Base-by-base conservation (phyloP, 2,888 invertebrate species). In the Euplexia lucipara region DNA sequence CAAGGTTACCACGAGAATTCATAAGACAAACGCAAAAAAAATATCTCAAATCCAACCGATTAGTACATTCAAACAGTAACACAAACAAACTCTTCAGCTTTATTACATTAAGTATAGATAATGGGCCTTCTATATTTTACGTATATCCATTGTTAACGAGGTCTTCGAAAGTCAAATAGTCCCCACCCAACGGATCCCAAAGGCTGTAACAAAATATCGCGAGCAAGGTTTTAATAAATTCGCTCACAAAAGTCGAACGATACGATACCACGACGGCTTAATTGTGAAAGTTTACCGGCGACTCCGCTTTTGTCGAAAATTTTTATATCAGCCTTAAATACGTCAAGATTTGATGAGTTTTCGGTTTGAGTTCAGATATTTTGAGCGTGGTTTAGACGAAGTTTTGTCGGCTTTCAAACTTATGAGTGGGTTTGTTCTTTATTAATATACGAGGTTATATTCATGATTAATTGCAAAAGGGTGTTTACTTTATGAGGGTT, bases 221-320 rank as follows among this genome's bases (percentile, higher is more conserved):
- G 63, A 79, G 81, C 64, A 72, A 58, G 63, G 79, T 84, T 88
- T 86, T 88, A 88, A 86, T 87, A 88, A 88, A 88, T 86, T 80
- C 76, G 75, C 75, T 82, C 65, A 83, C 68, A 75, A 76, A 79
- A 81, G 68, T 70, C 68, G 64, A 72, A 74, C 79, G 76, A 64
- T 58, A 68, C 76, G 74, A 77, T 80, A 82, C 74, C 67, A 41
- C 64, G 62, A 80, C 75, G 78, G 77, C 82, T 83, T 89, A 87
- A 89, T 89, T 89, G 88, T 85, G 73, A 87, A 89, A 89, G 79
- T 89, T 89, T 70, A 59, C 66, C 71, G 70, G 81, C 75, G 82
- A 83, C 83, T 86, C 66, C 56, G 82, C 84, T 83, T 76, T 79
- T 75, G 81, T 81, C 56, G 80, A 82, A 84, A 83, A 74, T 75